Conservation (phyloP, 2,797 vertebrate genomes). For the Anguilla marmorata region DNA sequence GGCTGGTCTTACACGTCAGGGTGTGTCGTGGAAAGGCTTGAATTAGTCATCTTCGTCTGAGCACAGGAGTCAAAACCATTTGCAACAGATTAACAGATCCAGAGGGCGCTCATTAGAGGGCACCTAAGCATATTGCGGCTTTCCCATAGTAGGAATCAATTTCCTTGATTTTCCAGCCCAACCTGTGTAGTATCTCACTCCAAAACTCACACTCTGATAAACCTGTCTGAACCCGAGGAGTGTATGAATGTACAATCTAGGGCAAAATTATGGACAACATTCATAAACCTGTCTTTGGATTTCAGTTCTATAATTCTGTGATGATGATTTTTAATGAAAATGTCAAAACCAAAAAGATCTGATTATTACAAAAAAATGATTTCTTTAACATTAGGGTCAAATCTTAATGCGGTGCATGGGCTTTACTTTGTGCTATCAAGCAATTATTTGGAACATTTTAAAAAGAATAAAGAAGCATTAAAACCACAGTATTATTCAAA, state of each 20-base stretch:
- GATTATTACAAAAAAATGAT: background rate
- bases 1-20: conserved; percentile 70
- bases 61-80: background rate
- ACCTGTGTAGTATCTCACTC: background rate
- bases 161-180: background rate
- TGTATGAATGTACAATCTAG: background rate
- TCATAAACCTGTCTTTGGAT: background rate
- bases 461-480: background rate
- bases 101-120: background rate
- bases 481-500: background rate
- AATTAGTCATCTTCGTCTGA: conserved; percentile 20
- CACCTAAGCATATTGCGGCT: background rate
- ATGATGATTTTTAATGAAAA: background rate
- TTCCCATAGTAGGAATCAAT: background rate
- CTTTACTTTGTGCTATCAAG: background rate
- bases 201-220: background rate
- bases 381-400: background rate
- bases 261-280: background rate
- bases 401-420: background rate
- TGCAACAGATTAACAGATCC: background rate
- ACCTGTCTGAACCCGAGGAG: background rate
- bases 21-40: conserved; percentile 66
- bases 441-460: background rate
- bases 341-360: background rate
- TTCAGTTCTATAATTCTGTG: background rate